These are phyloP conservation scores for Machimus rusticus DNA, from an alignment of 2,888 invertebrate species.

Conservation along the genomic window DNA sequence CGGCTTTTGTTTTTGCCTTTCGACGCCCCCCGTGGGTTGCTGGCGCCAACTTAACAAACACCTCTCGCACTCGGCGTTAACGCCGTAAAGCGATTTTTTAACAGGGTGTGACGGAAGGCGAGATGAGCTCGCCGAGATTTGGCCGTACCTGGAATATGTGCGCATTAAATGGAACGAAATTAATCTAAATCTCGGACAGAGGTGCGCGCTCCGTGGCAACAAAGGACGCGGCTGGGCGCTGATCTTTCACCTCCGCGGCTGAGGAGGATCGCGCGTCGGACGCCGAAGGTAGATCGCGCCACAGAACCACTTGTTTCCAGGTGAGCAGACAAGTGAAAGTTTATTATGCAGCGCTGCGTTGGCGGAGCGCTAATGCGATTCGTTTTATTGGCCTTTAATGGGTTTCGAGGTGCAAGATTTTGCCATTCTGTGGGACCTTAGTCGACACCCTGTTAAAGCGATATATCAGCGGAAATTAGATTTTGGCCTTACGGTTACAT, in stretches of 20 bases:
- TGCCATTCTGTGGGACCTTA: neutral
- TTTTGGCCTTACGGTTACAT: neutral
- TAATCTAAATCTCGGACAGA: conserved; percentile 15
- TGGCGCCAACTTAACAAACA: conserved; percentile 43
- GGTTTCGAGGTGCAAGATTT: neutral
- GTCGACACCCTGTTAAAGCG: neutral
- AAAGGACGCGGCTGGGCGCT: neutral
- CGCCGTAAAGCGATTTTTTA: conserved; percentile 36
- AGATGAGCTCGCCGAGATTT: neutral
- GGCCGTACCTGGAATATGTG: neutral
- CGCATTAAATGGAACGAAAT: conserved; percentile 14
- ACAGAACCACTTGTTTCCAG: neutral
- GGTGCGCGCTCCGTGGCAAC: neutral
- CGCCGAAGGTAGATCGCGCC: neutral
- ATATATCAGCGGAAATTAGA: neutral
- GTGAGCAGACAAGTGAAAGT: neutral
- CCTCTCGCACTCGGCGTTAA: conserved; percentile 21
- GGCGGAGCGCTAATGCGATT: neutral
- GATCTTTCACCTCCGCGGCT: neutral
- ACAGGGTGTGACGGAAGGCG: conserved; percentile 37
- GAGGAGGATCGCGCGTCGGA: neutral
- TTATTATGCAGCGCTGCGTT: neutral
- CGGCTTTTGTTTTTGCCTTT: conserved; percentile 21
- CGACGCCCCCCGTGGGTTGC: conserved; percentile 41
- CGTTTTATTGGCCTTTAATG: neutral